Evolutionary conservation across 2,113 vertebrate species (phyloP).

Genomic region (Alligator mississippiensis): DNA sequence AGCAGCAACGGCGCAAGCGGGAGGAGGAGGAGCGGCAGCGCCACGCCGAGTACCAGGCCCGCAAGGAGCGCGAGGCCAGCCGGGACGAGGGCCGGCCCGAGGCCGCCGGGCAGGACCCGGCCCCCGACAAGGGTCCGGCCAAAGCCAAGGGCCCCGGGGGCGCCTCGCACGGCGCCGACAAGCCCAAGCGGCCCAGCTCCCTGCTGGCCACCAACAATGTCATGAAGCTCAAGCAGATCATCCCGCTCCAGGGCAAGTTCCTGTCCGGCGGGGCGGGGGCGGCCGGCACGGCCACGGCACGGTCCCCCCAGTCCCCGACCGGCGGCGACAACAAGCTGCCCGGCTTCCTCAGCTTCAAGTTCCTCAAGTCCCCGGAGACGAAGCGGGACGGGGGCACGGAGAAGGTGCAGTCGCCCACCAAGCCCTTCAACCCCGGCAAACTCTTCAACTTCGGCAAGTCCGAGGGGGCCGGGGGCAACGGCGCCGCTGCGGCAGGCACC

Average conservation of each 20-base stretch:
- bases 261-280: constrained; percentile 75
- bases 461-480: constrained; percentile 79
- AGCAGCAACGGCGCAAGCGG: constrained; percentile 93
- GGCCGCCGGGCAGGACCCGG: constrained; percentile 77
- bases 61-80: constrained; percentile 85
- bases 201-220: constrained; percentile 96
- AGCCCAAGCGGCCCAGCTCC: constrained; percentile 94
- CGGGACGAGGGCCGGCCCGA: constrained; percentile 82
- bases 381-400: constrained; percentile 86
- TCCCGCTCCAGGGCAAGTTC: constrained; percentile 94
- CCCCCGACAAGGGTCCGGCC: constrained; percentile 85
- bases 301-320: constrained; percentile 90
- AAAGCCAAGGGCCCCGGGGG: constrained; percentile 78
- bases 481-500: constrained; percentile 24
- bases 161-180: constrained; percentile 76
- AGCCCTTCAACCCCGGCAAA: constrained; percentile 93
- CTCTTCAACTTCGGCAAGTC: constrained; percentile 89
- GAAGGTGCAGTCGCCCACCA: constrained; percentile 93
- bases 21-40: constrained; percentile 96
- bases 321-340: constrained; percentile 91
- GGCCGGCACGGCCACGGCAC: constrained; percentile 45
- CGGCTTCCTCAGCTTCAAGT: constrained; percentile 95
- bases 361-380: constrained; percentile 93
- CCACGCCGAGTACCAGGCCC: constrained; percentile 90
- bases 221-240: constrained; percentile 97